Conservation (phyloP, 2,113 vertebrate species). For the Lophochroa leadbeateri region DNA sequence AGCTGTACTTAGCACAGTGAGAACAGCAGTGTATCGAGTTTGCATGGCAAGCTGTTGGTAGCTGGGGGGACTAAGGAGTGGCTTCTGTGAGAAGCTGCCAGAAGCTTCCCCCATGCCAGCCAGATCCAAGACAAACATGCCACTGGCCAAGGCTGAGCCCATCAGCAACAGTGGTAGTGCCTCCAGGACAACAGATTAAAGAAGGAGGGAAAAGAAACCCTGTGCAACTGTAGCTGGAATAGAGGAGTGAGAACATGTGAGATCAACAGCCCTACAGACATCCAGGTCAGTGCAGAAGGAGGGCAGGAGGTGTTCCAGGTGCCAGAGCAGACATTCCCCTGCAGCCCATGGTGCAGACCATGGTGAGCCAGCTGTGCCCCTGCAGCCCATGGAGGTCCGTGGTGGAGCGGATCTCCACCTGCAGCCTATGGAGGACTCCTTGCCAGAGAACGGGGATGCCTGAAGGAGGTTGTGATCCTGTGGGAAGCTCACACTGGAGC, state of each 20-base stretch:
- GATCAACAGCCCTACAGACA: not conserved
- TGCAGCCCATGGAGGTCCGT: not conserved
- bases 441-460: not conserved
- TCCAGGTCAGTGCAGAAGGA: not conserved
- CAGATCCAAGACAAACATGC: fast-evolving
- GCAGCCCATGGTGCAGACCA: not conserved
- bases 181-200: not conserved
- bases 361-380: not conserved
- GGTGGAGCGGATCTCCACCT: not conserved
- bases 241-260: not conserved
- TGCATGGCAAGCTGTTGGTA: not conserved
- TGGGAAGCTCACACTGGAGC: not conserved
- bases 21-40: not conserved
- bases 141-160: not conserved
- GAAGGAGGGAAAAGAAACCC: not conserved
- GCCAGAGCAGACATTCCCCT: not conserved
- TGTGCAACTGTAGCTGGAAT: not conserved
- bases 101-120: not conserved
- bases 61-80: not conserved
- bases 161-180: not conserved
- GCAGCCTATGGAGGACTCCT: not conserved
- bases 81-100: not conserved
- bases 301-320: not conserved
- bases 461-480: not conserved
- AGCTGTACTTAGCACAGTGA: not conserved